These are phyloP conservation scores for Colletes latitarsis DNA, from an alignment of 1,140 invertebrate species.

Conservation along the genomic window DNA sequence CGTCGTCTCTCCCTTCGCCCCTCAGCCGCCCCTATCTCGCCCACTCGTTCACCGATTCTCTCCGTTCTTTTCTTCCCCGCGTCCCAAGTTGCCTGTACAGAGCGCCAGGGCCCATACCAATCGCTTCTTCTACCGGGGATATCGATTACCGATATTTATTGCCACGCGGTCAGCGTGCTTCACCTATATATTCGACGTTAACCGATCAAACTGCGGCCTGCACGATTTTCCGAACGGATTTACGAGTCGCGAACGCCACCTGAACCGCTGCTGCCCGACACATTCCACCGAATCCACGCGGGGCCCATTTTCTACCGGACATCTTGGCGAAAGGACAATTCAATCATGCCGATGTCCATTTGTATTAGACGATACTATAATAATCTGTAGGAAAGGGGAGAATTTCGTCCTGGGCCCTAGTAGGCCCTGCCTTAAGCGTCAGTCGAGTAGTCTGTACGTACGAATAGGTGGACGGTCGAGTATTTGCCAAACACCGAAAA, in stretches of 20 bases:
- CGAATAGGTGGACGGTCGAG: too few species aligned
- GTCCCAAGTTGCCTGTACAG: slow-evolving; percentile 24
- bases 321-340: too few species aligned
- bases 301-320: not conserved
- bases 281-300: not conserved
- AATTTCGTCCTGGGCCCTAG: too few species aligned
- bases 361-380: too few species aligned
- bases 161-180: slow-evolving; percentile 67
- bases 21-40: not conserved
- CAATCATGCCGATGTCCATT: too few species aligned
- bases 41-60: too few species aligned
- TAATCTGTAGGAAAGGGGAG: too few species aligned
- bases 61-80: slow-evolving; percentile 24
- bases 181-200: slow-evolving; percentile 64
- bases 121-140: slow-evolving; percentile 61
- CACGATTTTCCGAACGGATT: slow-evolving; percentile 53
- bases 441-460: too few species aligned
- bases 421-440: too few species aligned
- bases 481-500: not conserved
- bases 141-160: slow-evolving; percentile 76
- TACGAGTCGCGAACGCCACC: slow-evolving; percentile 41
- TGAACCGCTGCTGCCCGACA: not conserved
- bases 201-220: slow-evolving; percentile 58
- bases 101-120: slow-evolving; percentile 53
- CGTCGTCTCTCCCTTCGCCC: slow-evolving; percentile 13